Percentiles rank a stretch among this genome's conserved stretches.
These are phyloP conservation scores for Tenebrosternarchus preto DNA, from an alignment of 2,113 vertebrate genomes.

Conservation along the genomic window DNA sequence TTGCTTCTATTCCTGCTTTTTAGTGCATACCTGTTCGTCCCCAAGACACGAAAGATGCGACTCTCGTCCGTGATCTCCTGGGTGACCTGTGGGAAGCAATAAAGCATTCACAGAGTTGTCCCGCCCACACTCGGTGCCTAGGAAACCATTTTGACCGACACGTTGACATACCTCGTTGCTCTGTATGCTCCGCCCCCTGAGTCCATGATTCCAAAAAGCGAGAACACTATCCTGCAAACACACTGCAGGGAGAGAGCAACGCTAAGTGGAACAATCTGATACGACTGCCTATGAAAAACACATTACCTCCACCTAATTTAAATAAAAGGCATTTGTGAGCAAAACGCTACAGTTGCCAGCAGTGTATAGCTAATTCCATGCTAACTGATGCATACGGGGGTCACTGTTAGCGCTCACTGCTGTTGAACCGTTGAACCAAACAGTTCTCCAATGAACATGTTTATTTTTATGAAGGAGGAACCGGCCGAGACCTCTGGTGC, in stretches of 20 bases:
- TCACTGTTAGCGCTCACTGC: not conserved
- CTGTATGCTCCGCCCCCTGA: slow-evolving; percentile 76
- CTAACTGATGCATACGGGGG: not conserved
- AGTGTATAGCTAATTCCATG: not conserved
- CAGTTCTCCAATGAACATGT: not conserved
- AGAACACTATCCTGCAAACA: slow-evolving; percentile 75
- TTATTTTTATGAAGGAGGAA: not conserved
- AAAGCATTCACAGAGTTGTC: not conserved
- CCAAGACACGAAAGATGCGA: slow-evolving; percentile 74
- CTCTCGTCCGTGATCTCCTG: slow-evolving; percentile 79
- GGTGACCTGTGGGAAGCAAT: slow-evolving; percentile 68
- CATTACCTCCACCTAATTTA: not conserved
- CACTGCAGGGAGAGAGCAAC: slow-evolving; percentile 17
- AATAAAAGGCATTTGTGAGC: not conserved
- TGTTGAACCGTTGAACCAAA: too few species aligned
- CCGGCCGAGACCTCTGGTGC: not conserved
- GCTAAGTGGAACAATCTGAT: not conserved
- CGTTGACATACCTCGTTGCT: slow-evolving; percentile 67
- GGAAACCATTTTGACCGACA: not conserved
- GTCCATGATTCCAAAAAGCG: slow-evolving; percentile 79
- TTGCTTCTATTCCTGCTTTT: too few species aligned
- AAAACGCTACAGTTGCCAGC: not conserved
- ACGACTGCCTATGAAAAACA: not conserved
- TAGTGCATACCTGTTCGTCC: slow-evolving; percentile 72
- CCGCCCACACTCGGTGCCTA: not conserved